phyloP scores from a whole-genome alignment of 1,140 invertebrate genomes.

The Pseudachorutes palmiensis region DNA sequence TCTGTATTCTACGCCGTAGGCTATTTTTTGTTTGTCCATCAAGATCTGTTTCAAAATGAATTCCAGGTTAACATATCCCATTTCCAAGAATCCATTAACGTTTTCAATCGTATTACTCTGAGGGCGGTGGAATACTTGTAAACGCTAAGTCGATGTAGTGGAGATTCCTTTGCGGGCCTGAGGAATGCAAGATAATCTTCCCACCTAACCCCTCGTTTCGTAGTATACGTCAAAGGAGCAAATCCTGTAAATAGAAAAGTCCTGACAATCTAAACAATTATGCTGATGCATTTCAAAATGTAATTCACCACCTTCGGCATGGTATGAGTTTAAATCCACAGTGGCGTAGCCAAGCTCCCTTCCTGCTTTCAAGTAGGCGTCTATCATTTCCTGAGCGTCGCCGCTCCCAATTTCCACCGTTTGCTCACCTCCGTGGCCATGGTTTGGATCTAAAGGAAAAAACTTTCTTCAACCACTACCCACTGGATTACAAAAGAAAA shows the following conservation, averaged over 20 bases:
- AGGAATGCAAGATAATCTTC: constrained; percentile 6
- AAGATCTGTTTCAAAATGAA: neutral
- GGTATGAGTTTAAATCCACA: neutral
- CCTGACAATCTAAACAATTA: neutral
- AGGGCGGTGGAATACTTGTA: neutral
- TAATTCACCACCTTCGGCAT: neutral
- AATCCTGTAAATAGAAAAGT: constrained; percentile 1
- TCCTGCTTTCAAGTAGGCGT: neutral
- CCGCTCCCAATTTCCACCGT: neutral
- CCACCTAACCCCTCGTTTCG: constrained; percentile 6
- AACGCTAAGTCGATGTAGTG: neutral
- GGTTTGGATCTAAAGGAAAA: constrained; percentile 1
- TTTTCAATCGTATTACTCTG: neutral
- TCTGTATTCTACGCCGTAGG: constrained; percentile 9
- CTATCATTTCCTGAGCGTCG: neutral
- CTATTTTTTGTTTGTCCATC: neutral
- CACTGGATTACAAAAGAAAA: neutral
- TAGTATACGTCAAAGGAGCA: neutral
- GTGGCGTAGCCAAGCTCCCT: neutral
- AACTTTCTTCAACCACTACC: too few relatives aligned
- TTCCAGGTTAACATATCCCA: neutral
- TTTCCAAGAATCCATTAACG: neutral
- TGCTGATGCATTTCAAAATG: neutral
- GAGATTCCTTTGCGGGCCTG: constrained; percentile 8
- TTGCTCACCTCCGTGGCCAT: constrained; percentile 4